phyloP scores from a whole-genome alignment of 2,888 invertebrate species.

The Nephrotoma guestfalica region DNA sequence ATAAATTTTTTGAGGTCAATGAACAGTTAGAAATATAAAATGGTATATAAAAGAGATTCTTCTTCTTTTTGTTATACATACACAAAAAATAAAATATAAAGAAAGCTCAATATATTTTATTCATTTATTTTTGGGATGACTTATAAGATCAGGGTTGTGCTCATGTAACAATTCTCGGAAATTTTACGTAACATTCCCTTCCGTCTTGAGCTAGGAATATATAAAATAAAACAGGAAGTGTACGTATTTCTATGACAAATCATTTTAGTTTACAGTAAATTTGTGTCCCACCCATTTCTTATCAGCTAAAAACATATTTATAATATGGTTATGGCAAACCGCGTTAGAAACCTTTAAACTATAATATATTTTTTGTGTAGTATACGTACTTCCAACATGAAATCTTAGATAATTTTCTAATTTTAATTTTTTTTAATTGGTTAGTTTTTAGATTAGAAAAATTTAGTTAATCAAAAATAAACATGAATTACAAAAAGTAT shows the following conservation, averaged over 20 bases:
- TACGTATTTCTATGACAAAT: background rate
- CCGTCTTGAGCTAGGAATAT: background rate
- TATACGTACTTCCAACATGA: background rate
- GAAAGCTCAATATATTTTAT: background rate
- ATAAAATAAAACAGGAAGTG: background rate
- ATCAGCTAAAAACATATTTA: background rate
- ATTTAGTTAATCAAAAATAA: background rate
- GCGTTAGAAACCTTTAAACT: background rate
- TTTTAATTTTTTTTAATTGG: background rate
- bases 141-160: background rate
- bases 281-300: background rate
- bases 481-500: background rate
- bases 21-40: background rate
- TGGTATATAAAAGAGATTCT: background rate
- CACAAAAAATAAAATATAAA: background rate
- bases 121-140: background rate
- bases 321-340: background rate
- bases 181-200: background rate
- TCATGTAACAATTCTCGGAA: background rate
- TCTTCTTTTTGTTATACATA: background rate
- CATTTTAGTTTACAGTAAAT: background rate
- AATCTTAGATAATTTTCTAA: background rate
- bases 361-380: background rate
- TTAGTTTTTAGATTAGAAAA: background rate
- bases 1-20: slow-evolving; percentile 3